Evolutionary conservation across 35 echinoderm and acorn worm species (phyloP).

Genomic region (Anneissia japonica): DNA sequence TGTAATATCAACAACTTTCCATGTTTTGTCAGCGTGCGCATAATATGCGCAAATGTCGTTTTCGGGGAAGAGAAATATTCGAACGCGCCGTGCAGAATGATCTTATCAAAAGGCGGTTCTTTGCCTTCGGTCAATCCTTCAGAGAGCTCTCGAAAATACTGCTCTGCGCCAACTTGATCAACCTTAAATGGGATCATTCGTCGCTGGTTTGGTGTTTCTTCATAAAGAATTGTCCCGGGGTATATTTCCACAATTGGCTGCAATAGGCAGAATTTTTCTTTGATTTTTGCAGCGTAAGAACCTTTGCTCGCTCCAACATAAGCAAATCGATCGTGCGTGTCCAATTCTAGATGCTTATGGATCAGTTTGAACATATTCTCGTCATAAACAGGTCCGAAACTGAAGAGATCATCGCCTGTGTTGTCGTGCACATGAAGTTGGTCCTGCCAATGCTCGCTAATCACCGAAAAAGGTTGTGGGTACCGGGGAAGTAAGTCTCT

Average conservation of each 20-base stretch:
- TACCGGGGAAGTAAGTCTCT: conserved; percentile 31
- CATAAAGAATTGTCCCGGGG: conserved; percentile 82
- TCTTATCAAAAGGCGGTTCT: conserved; percentile 88
- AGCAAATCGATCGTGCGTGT: conserved; percentile 86
- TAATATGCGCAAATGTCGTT: conserved; percentile 68
- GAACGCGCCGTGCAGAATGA: conserved; percentile 73
- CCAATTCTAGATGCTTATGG: conserved; percentile 93
- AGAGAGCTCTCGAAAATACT: conserved; percentile 84
- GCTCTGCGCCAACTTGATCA: conserved; percentile 70
- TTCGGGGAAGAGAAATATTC: conserved; percentile 75
- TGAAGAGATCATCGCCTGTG: conserved; percentile 55
- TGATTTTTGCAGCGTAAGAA: conserved; percentile 71
- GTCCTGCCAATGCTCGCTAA: conserved; percentile 82
- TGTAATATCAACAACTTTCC: conserved; percentile 82
- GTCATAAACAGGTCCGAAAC: conserved; percentile 84
- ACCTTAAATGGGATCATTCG: conserved; percentile 79
- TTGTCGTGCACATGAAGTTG: conserved; percentile 44
- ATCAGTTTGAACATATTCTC: conserved; percentile 72
- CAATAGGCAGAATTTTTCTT: conserved; percentile 84
- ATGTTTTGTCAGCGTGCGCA: conserved; percentile 45
- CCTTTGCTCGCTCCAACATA: conserved; percentile 85
- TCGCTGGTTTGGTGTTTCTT: conserved; percentile 71
- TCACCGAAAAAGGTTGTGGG: conserved; percentile 83
- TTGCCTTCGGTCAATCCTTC: conserved; percentile 47
- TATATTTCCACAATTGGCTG: conserved; percentile 95